Conservation (phyloP, 2,113 vertebrate species). For the Lethenteron reissneri region DNA sequence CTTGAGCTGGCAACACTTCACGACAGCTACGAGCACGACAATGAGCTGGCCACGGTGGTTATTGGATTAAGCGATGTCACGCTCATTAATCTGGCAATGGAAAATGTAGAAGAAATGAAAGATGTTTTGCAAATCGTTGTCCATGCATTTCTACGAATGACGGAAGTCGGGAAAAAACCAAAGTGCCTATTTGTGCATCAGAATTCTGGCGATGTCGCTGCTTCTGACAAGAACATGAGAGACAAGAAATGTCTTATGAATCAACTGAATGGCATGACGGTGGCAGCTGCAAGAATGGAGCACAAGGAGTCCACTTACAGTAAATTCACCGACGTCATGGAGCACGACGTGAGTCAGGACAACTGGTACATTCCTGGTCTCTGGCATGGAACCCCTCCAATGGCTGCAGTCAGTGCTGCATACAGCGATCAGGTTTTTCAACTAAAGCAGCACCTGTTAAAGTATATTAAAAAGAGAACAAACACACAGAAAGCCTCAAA, state of each 20-base stretch:
- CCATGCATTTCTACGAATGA: conserved; percentile 2
- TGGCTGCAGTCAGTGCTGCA: conserved; percentile 23
- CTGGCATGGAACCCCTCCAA: conserved; percentile 28
- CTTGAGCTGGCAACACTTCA: no score
- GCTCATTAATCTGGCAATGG: no score
- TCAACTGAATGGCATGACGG: conserved; percentile 18
- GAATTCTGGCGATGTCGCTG: no score
- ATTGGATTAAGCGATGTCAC: no score
- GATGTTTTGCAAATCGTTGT: no score
- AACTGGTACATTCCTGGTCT: conserved; percentile 26
- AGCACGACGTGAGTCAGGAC: conserved; percentile 19
- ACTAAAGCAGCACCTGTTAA: conserved; percentile 19
- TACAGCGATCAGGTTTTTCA: conserved; percentile 23
- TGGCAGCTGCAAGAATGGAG: conserved; percentile 17
- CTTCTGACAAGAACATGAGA: no score
- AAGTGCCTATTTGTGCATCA: no score
- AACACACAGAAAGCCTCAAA: conserved; percentile 11
- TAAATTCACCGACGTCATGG: conserved; percentile 25
- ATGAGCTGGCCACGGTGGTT: no score
- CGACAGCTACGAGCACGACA: no score
- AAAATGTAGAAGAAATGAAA: no score
- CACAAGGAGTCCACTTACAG: neutral
- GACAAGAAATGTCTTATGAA: conserved; percentile 9
- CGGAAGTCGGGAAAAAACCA: neutral
- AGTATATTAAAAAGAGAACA: conserved; percentile 12